Base-by-base conservation (phyloP, 2,888 invertebrate genomes). In the Prosopocoilus inquinatus region DNA sequence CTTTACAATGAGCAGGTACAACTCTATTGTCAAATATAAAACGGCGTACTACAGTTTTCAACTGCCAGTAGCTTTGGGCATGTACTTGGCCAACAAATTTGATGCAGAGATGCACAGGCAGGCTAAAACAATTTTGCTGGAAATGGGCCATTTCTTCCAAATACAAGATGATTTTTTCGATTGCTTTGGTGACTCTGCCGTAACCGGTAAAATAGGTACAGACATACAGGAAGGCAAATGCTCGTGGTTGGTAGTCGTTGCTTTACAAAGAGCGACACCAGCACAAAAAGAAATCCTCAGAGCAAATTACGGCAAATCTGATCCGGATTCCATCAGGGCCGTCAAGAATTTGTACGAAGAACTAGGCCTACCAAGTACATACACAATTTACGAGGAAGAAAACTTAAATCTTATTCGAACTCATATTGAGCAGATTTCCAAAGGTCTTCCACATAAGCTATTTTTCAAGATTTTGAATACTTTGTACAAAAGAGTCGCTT, bases 141-240 rank as follows among this genome's bases (percentile, higher is more conserved):
- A 94, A 78, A 94, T 98, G 87, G 98, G 98, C 28, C 90, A 93
- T 68, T 93, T 94, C 74, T 98, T 90, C 78, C 98, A 98, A 84
- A 91, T 95, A 39, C 94, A 89, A 84, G 92, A 95, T 74, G 94
- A 95, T 74, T 94, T 87, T 78, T 79, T 94, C 36, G 96, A 96
- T 74, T 94, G 92, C 72, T 98, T 89, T 74, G 96, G 96, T 0
- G 88, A 95, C 73, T 85, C 90, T 11, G 80, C 84, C 7, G 82
- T 90, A 2, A 95, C 89, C 0, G 98, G 97, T 4, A 99, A 97
- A 80, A 80, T 84, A 35, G 93, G 95, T 34, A 91, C 88, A 0
- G 97, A 98, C 72, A 96, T 99, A 65, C 85, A 90, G 77, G 95
- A 96, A 65, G 96, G 96, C 35, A 98, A 97, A 79, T 98, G 97